Conservation (phyloP, 2,113 vertebrate genomes). For the Hippocampus mohnikei region DNA sequence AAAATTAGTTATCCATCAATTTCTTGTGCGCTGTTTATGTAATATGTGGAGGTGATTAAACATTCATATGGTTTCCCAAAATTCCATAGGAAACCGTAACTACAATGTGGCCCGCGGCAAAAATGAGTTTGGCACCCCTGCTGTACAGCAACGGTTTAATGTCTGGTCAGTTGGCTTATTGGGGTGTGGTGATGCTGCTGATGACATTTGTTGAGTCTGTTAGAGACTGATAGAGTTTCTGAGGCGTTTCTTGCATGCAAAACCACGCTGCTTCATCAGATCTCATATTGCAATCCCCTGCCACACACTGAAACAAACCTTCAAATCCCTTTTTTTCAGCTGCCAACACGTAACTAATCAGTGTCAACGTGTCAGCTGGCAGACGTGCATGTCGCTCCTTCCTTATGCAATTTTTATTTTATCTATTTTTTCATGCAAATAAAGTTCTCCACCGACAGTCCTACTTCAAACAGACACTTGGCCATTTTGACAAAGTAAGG, state of each 20-base stretch:
- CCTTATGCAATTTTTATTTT: no score
- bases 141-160: constrained; percentile 8
- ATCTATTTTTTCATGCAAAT: neutral
- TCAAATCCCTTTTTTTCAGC: neutral
- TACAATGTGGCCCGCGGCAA: no score
- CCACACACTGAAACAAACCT: neutral
- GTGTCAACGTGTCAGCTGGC: neutral
- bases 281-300: neutral
- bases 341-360: neutral
- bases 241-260: constrained; percentile 37
- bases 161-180: constrained; percentile 38
- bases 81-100: no score
- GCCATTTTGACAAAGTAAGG: no score
- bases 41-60: no score
- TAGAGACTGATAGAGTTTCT: constrained; percentile 28
- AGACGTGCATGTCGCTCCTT: neutral
- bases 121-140: no score
- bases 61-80: no score
- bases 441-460: neutral
- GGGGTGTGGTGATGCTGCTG: constrained; percentile 27
- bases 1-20: no score
- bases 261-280: neutral
- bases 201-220: constrained; percentile 24
- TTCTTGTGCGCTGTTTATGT: no score
- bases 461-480: neutral